A percentile compares a stretch with the other conserved stretches of the same genome.
phyloP scores from a whole-genome alignment of 2,113 vertebrate genomes.

The Oreochromis spilurus region DNA sequence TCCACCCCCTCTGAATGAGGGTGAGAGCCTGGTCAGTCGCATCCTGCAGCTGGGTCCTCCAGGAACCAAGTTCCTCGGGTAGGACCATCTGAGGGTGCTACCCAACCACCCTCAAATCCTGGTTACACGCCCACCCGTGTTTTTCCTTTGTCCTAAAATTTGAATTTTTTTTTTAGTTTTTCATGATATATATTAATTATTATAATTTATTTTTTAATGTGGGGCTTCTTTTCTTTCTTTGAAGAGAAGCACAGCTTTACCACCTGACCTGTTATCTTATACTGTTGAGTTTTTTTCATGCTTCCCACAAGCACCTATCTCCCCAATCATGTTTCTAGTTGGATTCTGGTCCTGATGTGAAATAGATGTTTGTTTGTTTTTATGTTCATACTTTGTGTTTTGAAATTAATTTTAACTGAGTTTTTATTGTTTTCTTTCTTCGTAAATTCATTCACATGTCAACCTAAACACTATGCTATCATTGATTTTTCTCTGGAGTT shows the following conservation, averaged over 20 bases:
- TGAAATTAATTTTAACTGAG: neutral
- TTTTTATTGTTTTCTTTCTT: neutral
- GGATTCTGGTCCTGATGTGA: neutral
- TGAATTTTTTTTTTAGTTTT: neutral
- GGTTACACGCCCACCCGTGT: conserved; percentile 7
- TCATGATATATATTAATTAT: neutral
- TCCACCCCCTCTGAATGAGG: conserved; percentile 99
- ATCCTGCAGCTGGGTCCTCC: conserved; percentile 99
- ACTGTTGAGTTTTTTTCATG: neutral
- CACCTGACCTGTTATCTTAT: neutral
- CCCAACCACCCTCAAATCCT: conserved; percentile 22
- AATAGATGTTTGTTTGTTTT: neutral
- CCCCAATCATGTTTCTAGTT: neutral
- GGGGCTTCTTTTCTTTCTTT: neutral
- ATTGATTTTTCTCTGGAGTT: neutral
- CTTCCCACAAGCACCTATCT: neutral
- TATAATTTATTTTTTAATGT: neutral
- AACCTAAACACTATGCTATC: neutral
- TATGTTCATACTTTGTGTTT: neutral
- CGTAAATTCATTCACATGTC: neutral
- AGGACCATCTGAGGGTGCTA: conserved; percentile 75
- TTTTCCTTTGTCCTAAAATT: neutral
- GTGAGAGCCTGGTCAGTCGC: conserved; percentile 99
- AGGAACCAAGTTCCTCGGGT: conserved; percentile 99
- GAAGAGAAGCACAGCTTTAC: neutral